These are phyloP conservation scores for Saguinus midas DNA, from an alignment of 2,113 vertebrate genomes.

Conservation along the genomic window DNA sequence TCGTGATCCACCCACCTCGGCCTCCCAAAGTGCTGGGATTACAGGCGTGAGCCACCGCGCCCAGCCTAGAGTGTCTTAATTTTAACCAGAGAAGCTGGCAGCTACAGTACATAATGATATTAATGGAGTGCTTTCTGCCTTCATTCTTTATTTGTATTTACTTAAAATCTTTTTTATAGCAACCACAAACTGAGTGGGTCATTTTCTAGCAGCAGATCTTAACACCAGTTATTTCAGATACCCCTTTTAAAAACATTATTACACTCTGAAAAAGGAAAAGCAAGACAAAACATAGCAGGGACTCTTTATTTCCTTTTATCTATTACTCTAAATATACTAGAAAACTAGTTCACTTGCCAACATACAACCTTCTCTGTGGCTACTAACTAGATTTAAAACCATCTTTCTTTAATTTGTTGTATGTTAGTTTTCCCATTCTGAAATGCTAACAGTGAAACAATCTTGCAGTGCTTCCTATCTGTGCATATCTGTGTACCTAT, in stretches of 20 bases:
- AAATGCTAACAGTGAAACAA: neutral
- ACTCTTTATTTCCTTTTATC: neutral
- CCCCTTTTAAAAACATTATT: neutral
- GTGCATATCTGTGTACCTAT: neutral
- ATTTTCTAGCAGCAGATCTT: neutral
- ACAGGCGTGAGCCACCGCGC: too few species aligned
- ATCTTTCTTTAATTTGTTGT: neutral
- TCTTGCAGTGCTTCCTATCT: too few species aligned
- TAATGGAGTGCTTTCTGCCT: neutral
- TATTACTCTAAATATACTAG: neutral
- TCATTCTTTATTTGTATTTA: constrained; percentile 9
- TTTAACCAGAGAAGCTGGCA: neutral
- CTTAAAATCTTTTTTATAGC: neutral
- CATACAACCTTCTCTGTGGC: neutral
- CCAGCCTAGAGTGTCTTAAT: neutral
- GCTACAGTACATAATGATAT: neutral
- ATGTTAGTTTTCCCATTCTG: neutral
- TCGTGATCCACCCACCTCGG: too few species aligned
- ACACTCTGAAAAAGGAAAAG: neutral
- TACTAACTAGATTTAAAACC: neutral
- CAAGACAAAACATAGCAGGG: neutral
- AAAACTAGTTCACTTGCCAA: neutral
- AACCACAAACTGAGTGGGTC: neutral
- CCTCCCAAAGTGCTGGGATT: too few species aligned
- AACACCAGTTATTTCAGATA: neutral